phyloP scores from a whole-genome alignment of 2,113 vertebrate species.

The Anguilla japonica region DNA sequence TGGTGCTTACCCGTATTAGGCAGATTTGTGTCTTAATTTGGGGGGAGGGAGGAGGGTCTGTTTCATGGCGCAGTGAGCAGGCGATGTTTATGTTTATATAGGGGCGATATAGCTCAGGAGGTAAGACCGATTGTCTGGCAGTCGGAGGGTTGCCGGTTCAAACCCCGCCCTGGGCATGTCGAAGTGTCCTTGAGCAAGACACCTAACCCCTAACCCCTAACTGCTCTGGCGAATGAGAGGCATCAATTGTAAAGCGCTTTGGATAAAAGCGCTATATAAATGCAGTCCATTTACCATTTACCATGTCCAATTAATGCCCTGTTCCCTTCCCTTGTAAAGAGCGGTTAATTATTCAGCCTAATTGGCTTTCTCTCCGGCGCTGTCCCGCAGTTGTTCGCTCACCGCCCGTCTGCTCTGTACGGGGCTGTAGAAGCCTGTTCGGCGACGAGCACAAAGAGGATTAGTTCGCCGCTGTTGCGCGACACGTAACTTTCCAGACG shows the following conservation, averaged over 20 bases:
- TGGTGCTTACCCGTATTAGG: not conserved
- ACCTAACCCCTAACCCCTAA: no score
- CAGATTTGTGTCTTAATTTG: conserved; percentile 3
- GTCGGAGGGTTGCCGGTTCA: no score
- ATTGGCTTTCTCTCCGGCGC: conserved; percentile 19
- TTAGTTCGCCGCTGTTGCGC: conserved; percentile 14
- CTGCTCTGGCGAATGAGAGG: no score
- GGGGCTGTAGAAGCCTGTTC: conserved; percentile 22
- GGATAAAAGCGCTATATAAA: no score
- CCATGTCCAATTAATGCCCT: not conserved
- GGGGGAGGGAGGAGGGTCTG: not conserved
- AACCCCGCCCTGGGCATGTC: no score
- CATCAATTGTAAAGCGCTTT: no score
- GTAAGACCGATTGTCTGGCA: no score
- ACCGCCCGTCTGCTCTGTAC: conserved; percentile 10
- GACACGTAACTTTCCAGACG: conserved; percentile 17
- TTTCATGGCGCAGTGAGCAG: not conserved
- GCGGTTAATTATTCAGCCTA: conserved; percentile 18
- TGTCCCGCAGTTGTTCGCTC: conserved; percentile 19
- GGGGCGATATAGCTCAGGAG: no score
- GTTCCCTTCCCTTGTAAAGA: conserved; percentile 6
- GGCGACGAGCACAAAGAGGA: conserved; percentile 14
- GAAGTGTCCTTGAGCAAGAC: no score
- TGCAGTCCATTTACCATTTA: no score
- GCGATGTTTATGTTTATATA: no score